Conservation (phyloP, 1,140 invertebrate genomes). For the Ceratina calcarata region DNA sequence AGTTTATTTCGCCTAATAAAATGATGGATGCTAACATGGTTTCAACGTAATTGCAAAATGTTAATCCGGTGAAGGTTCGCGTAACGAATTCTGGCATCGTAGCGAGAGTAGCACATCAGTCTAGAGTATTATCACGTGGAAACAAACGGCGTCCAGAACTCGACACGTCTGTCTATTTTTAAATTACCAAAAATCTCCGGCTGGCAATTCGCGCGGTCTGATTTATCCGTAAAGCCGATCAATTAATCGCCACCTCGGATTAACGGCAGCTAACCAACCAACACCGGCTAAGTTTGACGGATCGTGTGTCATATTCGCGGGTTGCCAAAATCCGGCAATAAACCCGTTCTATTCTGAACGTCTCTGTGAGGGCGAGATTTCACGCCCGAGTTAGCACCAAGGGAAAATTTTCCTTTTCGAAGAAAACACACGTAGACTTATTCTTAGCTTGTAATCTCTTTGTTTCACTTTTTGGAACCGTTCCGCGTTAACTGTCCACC, state of each 20-base stretch:
- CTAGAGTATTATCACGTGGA: slow-evolving; percentile 20
- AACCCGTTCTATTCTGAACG: slow-evolving; percentile 7
- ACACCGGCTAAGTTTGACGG: background rate
- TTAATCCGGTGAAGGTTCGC: too few relatives aligned
- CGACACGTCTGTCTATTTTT: slow-evolving; percentile 18
- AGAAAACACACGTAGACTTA: background rate
- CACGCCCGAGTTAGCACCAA: too few relatives aligned
- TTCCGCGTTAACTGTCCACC: background rate
- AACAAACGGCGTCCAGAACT: slow-evolving; percentile 20
- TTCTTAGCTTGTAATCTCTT: background rate
- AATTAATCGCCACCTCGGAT: slow-evolving; percentile 15
- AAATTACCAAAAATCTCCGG: background rate
- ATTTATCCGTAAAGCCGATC: background rate
- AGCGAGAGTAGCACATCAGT: background rate
- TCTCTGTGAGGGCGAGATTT: background rate
- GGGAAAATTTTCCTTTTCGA: too few relatives aligned
- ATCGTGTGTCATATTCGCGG: background rate
- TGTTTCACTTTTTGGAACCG: background rate
- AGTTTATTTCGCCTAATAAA: too few relatives aligned
- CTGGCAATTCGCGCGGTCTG: background rate
- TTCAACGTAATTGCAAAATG: slow-evolving; percentile 1
- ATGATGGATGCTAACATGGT: background rate
- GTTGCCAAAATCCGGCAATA: slow-evolving; percentile 31
- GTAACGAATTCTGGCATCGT: slow-evolving; percentile 21
- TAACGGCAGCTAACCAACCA: slow-evolving; percentile 3